A percentile compares a stretch with the other conserved stretches of the same genome.
Evolutionary conservation across 2,797 vertebrate species (phyloP).

Genomic region (Macropodus opercularis): DNA sequence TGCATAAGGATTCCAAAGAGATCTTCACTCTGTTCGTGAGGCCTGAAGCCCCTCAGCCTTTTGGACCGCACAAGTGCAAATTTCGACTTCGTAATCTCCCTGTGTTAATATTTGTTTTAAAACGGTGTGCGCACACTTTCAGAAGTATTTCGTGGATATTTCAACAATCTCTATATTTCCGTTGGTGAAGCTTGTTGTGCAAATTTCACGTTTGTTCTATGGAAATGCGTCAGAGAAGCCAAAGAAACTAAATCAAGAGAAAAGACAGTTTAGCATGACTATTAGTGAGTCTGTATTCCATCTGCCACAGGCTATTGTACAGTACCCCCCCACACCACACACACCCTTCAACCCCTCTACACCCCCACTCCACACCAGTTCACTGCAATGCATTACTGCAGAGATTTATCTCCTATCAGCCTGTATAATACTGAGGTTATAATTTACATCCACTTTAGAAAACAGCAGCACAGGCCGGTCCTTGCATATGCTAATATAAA

Average conservation of each 20-base stretch:
- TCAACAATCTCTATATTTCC: constrained; percentile 5
- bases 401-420: constrained; percentile 84
- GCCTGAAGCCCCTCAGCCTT: constrained; percentile 74
- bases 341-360: constrained; percentile 47
- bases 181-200: not conserved
- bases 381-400: constrained; percentile 81
- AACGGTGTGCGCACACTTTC: constrained; percentile 56
- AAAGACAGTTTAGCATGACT: constrained; percentile 64
- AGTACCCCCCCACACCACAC: constrained; percentile 52
- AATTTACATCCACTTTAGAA: constrained; percentile 85
- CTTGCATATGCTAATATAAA: constrained; percentile 80
- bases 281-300: constrained; percentile 70
- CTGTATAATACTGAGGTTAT: constrained; percentile 82
- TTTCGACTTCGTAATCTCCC: constrained; percentile 76
- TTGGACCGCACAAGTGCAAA: constrained; percentile 75
- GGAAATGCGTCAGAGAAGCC: constrained; percentile 10
- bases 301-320: constrained; percentile 75
- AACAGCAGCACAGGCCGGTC: constrained; percentile 74
- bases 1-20: constrained; percentile 86
- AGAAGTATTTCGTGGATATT: constrained; percentile 32
- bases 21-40: constrained; percentile 75
- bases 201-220: not conserved
- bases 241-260: constrained; percentile 33
- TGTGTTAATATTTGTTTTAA: constrained; percentile 79
- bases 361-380: constrained; percentile 46